A percentile compares a stretch with the other conserved stretches of the same genome.
phyloP scores from a whole-genome alignment of 2,797 vertebrate genomes.

The Gymnoscopelus microlampas region DNA sequence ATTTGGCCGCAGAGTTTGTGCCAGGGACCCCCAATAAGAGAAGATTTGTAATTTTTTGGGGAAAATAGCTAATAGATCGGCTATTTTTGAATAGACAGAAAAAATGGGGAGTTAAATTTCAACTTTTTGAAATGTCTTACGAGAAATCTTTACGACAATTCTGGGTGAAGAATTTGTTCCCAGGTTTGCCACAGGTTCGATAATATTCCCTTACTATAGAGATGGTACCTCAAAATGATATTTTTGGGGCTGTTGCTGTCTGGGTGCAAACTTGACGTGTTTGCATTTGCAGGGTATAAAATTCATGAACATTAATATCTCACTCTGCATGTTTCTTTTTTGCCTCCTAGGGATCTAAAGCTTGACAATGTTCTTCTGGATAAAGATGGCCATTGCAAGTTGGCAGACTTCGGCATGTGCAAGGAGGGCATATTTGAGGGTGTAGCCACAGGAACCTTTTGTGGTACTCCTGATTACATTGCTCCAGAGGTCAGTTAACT shows the following conservation, averaged over 20 bases:
- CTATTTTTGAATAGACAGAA: no score
- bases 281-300: not conserved
- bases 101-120: no score
- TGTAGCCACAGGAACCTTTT: constrained; percentile 92
- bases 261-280: constrained; percentile 7
- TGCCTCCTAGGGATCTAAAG: constrained; percentile 91
- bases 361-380: constrained; percentile 96
- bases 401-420: constrained; percentile 99
- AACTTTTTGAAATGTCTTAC: no score
- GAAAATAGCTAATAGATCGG: no score
- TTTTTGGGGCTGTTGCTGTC: not conserved
- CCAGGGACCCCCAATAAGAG: no score
- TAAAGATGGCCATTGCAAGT: constrained; percentile 96
- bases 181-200: no score
- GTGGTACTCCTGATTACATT: constrained; percentile 97
- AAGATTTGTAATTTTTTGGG: no score
- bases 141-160: no score
- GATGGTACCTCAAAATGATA: constrained; percentile 13
- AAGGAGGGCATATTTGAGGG: constrained; percentile 93
- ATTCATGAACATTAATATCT: not conserved
- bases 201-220: not conserved
- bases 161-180: no score
- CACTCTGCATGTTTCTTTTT: constrained; percentile 8
- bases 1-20: no score
- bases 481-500: constrained; percentile 90